phyloP scores from a whole-genome alignment of 1,140 invertebrate species.

The Drosophila subpulchrella region DNA sequence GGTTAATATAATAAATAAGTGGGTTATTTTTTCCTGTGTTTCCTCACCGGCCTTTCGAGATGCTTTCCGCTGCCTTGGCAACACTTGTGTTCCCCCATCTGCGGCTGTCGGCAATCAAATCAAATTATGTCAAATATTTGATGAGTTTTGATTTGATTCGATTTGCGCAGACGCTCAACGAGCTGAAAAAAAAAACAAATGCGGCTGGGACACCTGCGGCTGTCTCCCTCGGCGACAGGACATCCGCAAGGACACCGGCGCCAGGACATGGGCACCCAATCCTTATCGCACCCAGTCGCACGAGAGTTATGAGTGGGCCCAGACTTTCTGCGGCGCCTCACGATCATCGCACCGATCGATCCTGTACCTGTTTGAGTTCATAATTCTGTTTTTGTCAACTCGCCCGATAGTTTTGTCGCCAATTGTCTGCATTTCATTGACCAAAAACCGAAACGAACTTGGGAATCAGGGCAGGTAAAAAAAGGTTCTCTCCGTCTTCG shows the following conservation, averaged over 20 bases:
- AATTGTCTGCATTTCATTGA: conserved; percentile 68
- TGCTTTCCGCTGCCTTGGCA: conserved; percentile 18
- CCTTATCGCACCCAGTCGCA: conserved; percentile 41
- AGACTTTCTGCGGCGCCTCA: conserved; percentile 60
- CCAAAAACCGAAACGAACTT: conserved; percentile 11
- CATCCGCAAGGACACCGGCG: conserved; percentile 59
- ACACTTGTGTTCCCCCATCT: conserved; percentile 23
- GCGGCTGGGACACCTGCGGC: conserved; percentile 32
- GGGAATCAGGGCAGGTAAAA: conserved; percentile 64
- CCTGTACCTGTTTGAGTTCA: conserved; percentile 42
- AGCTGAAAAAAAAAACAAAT: conserved; percentile 13
- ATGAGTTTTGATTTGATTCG: conserved; percentile 61
- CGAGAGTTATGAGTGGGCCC: conserved; percentile 60
- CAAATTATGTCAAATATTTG: conserved; percentile 58
- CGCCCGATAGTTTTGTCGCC: conserved; percentile 58
- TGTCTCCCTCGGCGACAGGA: conserved; percentile 31
- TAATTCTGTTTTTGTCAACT: conserved; percentile 52
- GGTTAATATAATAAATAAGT: too few species aligned
- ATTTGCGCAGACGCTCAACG: conserved; percentile 38
- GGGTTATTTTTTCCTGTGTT: conserved; percentile 8
- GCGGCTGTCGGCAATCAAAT: conserved; percentile 38
- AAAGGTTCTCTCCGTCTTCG: conserved; percentile 26
- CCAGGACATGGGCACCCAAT: conserved; percentile 31
- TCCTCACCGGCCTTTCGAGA: neutral
- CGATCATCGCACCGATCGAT: conserved; percentile 20